These are phyloP conservation scores for Neogobius melanostomus DNA, from an alignment of 2,113 vertebrate species.

Conservation along the genomic window DNA sequence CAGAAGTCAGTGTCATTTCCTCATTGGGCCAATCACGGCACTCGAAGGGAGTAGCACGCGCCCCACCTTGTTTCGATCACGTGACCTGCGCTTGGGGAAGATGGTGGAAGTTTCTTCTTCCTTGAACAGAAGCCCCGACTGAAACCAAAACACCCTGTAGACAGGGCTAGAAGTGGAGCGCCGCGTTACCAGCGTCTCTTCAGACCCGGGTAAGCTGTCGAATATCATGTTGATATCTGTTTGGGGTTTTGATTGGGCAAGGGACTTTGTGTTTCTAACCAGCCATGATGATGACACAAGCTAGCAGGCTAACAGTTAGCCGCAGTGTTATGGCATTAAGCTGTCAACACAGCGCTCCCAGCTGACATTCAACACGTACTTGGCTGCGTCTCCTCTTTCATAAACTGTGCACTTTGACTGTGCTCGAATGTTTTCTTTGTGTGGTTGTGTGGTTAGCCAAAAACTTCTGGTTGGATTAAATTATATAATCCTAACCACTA, in stretches of 20 bases:
- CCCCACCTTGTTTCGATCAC: slow-evolving; percentile 74
- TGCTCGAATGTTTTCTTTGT: not conserved
- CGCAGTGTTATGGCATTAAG: slow-evolving; percentile 27
- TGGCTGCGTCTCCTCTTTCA: not conserved
- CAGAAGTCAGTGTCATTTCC: slow-evolving; percentile 30
- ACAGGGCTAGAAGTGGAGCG: slow-evolving; percentile 19
- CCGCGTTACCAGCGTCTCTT: not conserved
- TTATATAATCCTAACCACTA: slow-evolving; percentile 38
- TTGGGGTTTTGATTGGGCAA: not conserved
- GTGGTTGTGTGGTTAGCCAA: slow-evolving; percentile 14
- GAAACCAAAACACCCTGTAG: slow-evolving; percentile 46
- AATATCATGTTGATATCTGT: not conserved
- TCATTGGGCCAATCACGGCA: slow-evolving; percentile 44
- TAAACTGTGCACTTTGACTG: not conserved
- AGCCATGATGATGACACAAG: slow-evolving; percentile 58
- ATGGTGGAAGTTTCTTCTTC: slow-evolving; percentile 76
- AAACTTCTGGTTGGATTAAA: slow-evolving; percentile 21
- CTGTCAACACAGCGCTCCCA: slow-evolving; percentile 26
- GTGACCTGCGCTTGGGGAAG: slow-evolving; percentile 63
- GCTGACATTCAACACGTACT: slow-evolving; percentile 56
- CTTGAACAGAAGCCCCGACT: slow-evolving; percentile 56
- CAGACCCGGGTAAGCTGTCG: slow-evolving; percentile 52
- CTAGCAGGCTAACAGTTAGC: slow-evolving; percentile 58
- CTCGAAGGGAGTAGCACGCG: slow-evolving; percentile 10
- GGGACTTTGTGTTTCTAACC: slow-evolving; percentile 51